Evolutionary conservation across 1,140 invertebrate genomes (phyloP), one percentile per base, ranked within the genome.

Genomic region (Fopius arisanus): DNA sequence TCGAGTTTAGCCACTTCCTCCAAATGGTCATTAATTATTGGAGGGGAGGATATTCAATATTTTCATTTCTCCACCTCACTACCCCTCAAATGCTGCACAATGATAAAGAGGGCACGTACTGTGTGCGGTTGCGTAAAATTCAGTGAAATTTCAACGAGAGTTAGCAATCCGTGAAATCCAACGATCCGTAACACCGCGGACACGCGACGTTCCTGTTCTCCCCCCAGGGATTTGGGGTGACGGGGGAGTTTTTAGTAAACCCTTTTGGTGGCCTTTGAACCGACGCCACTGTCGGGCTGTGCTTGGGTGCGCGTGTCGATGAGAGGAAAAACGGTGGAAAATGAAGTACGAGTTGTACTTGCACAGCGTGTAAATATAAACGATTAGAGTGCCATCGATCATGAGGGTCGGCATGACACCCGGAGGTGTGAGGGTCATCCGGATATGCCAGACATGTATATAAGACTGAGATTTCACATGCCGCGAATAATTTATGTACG

Each of bases 381-480:
- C 81, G 82, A 84, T 84, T 83, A 84, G 80, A 75, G 75, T 76
- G 74, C 78, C 80, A 81, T 84, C 81, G 76, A 83, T 84, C 82
- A 84, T 82, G 54, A 78, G 74, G 16, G 67, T 37, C 59, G 54
- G 67, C 51, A 67, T 54, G 65, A 72, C 43, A 62, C 16, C 19
- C 5, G 19, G 54, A 14, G 23, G 23, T 43, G 43, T 75, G 9
- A 31, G 31, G 41, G 31, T 19, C 43, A 48, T 37, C 37, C 41
- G 40, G 33, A 66, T 69, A 19, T 33, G 65, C 37, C 33, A 59
- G 66, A 67, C n/a, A 37, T 16, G 19, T 70, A 29, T 59, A 28
- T 28, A 48, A 12, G 7, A 7, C 43, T 19, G 43, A 48, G 43
- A 19, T 4, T 48, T 48, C 14, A n/a, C 14, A 19, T 48, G 43